A percentile compares a stretch with the other conserved stretches of the same genome.
phyloP scores from a whole-genome alignment of 2,113 vertebrate species.

The Tragulus kanchil region DNA sequence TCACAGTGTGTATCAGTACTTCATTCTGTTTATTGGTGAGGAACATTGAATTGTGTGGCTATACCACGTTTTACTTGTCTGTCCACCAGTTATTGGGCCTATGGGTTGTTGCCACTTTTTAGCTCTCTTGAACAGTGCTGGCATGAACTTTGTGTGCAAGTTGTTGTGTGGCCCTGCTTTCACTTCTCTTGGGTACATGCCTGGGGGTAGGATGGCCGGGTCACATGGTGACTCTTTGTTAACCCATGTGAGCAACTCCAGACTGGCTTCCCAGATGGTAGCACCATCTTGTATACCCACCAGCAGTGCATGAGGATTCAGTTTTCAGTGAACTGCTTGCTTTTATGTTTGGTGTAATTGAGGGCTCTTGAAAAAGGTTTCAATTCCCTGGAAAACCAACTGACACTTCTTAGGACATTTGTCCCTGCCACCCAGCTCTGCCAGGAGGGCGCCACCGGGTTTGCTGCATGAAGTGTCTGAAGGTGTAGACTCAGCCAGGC shows the following conservation, averaged over 20 bases:
- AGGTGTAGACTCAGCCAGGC: not conserved
- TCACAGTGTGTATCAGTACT: not conserved
- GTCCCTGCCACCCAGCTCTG: not conserved
- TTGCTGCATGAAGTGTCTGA: not conserved
- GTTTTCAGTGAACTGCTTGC: not conserved
- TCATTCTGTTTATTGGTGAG: not conserved
- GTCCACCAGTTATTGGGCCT: not conserved
- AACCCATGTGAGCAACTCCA: not conserved
- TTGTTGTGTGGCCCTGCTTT: not conserved
- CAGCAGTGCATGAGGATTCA: not conserved
- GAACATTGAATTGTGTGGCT: not conserved
- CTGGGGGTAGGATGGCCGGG: not conserved
- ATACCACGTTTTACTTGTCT: not conserved
- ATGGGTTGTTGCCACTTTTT: not conserved
- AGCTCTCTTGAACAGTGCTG: not conserved
- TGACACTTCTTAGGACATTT: not conserved
- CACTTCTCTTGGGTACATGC: not conserved
- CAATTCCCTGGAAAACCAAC: not conserved
- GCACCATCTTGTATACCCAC: not conserved
- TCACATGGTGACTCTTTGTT: not conserved
- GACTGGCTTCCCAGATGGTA: not conserved
- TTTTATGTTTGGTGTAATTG: not conserved
- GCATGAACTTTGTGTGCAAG: not conserved
- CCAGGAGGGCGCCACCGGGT: not conserved
- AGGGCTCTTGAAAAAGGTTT: not conserved